Conservation (phyloP, 2,797 vertebrate genomes). For the Sebastes variabilis region DNA sequence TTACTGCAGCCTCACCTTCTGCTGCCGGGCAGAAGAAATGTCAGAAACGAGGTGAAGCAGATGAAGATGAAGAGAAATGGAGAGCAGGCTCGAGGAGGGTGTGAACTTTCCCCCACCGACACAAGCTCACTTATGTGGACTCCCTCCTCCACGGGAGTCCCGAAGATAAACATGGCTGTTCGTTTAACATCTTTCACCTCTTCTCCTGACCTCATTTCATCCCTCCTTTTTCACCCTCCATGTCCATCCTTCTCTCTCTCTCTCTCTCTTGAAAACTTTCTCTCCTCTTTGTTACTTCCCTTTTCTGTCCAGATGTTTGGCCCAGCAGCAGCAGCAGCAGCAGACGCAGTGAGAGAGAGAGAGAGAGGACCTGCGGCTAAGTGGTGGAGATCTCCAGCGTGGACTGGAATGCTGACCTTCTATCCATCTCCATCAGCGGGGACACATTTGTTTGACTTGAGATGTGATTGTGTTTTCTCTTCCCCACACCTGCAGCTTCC, state of each 20-base stretch:
- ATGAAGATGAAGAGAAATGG: conserved; percentile 50
- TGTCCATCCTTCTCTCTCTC: conserved; percentile 22
- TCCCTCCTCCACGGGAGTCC: conserved; percentile 61
- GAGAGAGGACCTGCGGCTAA: conserved; percentile 40
- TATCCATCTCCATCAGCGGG: conserved; percentile 81
- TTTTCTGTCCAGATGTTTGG: conserved; percentile 71
- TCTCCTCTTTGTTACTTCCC: conserved; percentile 33
- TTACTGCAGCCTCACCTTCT: conserved; percentile 32
- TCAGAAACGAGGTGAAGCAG: conserved; percentile 28
- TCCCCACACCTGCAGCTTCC: conserved; percentile 83
- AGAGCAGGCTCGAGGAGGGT: conserved; percentile 14
- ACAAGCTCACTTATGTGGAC: conserved; percentile 45
- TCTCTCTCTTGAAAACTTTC: conserved; percentile 9
- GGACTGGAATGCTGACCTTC: conserved; percentile 81
- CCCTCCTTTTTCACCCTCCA: conserved; percentile 9
- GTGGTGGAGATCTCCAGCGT: conserved; percentile 67
- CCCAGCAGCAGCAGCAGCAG: conserved; percentile 33
- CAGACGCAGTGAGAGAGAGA: conserved; percentile 27
- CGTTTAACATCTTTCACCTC: conserved; percentile 66
- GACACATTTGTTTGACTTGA: conserved; percentile 80
- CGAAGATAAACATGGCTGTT: conserved; percentile 67
- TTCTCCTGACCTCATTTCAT: conserved; percentile 53
- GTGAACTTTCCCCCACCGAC: conserved; percentile 62
- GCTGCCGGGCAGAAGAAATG: conserved; percentile 29
- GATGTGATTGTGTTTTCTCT: conserved; percentile 82